Evolutionary conservation across 23 tunicate genomes (phyloP).

Genomic region (Ascidia mentula): DNA sequence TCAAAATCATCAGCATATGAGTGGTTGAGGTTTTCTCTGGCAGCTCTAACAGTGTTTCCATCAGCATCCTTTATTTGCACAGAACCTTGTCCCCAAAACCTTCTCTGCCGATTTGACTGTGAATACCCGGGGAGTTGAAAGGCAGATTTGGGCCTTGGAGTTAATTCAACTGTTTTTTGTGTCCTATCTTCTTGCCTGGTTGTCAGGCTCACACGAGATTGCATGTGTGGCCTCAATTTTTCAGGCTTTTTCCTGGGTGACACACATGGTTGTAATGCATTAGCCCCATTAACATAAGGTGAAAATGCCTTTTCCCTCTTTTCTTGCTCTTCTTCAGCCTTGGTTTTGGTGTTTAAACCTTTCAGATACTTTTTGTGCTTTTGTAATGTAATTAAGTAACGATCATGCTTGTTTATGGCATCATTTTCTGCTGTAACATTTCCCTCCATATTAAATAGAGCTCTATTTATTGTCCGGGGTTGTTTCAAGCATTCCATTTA

Average conservation of each 20-base stretch:
- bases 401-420: constrained; percentile 51
- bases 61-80: constrained; percentile 39
- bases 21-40: not conserved
- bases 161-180: not conserved
- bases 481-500: too few relatives aligned
- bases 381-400: constrained; percentile 57
- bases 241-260: not conserved
- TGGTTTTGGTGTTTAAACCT: constrained; percentile 22
- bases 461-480: too few relatives aligned
- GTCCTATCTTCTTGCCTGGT: not conserved
- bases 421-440: not conserved
- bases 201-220: not conserved
- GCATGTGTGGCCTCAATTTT: not conserved
- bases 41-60: constrained; percentile 43
- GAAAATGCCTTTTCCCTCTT: constrained; percentile 75
- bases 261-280: constrained; percentile 22
- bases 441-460: not conserved
- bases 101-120: constrained; percentile 19
- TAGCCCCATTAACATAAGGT: constrained; percentile 94
- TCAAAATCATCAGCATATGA: not conserved
- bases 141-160: not conserved
- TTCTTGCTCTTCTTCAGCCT: constrained; percentile 51
- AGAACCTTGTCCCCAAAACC: constrained; percentile 87
- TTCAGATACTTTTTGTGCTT: constrained; percentile 56
- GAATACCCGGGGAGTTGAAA: not conserved